Evolutionary conservation across 1,140 invertebrate genomes (phyloP), one percentile per base, ranked within the genome.

Genomic region (Grapholita molesta): DNA sequence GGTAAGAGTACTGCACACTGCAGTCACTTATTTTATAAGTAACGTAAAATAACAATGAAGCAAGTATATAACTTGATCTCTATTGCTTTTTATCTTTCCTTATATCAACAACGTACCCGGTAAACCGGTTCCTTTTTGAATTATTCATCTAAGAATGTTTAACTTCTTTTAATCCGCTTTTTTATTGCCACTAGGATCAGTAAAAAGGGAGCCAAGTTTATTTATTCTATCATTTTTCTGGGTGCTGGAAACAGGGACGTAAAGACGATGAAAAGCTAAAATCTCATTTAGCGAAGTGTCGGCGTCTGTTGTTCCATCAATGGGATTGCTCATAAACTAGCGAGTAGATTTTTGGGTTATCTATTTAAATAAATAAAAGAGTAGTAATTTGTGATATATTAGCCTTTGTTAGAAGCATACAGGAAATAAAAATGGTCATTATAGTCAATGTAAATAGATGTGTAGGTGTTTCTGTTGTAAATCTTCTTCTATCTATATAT

Each of bases 111-210:
- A 57, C 12, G 5, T 25, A 25, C 53, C 12, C 23, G 23, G 24
- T 25, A 24, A 57, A 57, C 25, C 5, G 53, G 23, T 18, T n/a
- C 53, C 24, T 57, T 53, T 11, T n/a, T 57, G 53, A 57, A 57
- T 57, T 57, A 57, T 25, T 57, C 12, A 57, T 57, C 53, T 57
- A 28, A 24, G 53, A 25, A 25, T 57, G 53, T 57, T 57, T 57
- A 57, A 57, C 53, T 57, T 57, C 9, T 57, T 57, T 57, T 57
- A 57, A 57, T 57, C 53, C 53, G 53, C 53, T 57, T 52, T 52
- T 52, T 25, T 57, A 57, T 57, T 57, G 11, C 23, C 24, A n/a
- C 53, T 57, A 57, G 53, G 24, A 24, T 25, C 23, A 25, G 24
- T 12, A 25, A 57, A 57, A 57, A 57, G 24, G 23, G 53, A 24